phyloP scores from a whole-genome alignment of 2,888 invertebrate genomes.

The Caradrina clavipalpis region DNA sequence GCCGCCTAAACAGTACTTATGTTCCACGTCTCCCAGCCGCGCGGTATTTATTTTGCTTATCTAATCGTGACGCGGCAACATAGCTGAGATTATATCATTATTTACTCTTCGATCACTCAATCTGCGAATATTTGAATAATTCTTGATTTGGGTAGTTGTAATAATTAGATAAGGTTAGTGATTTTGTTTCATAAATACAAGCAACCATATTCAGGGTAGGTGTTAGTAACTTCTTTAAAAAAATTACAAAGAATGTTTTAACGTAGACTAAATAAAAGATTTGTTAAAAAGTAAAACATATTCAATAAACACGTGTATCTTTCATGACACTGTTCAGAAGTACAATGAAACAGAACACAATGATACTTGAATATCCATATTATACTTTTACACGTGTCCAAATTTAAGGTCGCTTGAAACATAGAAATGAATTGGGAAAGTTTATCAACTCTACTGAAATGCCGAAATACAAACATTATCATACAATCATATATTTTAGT shows the following conservation, averaged over 20 bases:
- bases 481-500: too few relatives aligned
- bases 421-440: neutral
- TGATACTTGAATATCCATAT: neutral
- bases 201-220: too few relatives aligned
- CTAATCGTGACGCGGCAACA: constrained; percentile 53
- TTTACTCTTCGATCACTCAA: constrained; percentile 47
- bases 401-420: neutral
- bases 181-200: neutral
- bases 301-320: neutral
- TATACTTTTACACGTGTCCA: neutral
- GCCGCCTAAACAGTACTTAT: constrained; percentile 39
- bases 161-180: constrained; percentile 17
- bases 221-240: too few relatives aligned
- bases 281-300: neutral
- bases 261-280: neutral
- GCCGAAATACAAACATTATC: too few relatives aligned
- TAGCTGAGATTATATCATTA: constrained; percentile 55
- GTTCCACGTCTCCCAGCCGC: constrained; percentile 10
- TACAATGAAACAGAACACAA: neutral
- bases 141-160: constrained; percentile 24
- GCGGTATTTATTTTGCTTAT: constrained; percentile 55
- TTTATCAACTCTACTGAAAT: neutral
- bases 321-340: neutral
- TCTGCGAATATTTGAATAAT: constrained; percentile 52
- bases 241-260: neutral